These are phyloP conservation scores for Takifugu flavidus DNA, from an alignment of 2,113 vertebrate genomes.

Conservation along the genomic window DNA sequence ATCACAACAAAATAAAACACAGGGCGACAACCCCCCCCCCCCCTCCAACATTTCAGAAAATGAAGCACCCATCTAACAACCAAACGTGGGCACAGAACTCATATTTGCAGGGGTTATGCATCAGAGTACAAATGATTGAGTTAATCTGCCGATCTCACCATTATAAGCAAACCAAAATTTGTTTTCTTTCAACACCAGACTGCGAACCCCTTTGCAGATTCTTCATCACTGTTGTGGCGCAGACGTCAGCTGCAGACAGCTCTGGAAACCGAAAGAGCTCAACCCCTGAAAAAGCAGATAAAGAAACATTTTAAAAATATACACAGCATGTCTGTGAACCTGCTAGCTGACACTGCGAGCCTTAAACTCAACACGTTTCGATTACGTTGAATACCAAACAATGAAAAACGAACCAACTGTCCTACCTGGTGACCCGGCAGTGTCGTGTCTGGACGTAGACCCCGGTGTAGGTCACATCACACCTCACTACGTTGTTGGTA, in stretches of 20 bases:
- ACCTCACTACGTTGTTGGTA: conserved; percentile 80
- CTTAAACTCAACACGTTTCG: too few species aligned
- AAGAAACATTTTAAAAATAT: background rate
- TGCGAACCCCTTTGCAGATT: background rate
- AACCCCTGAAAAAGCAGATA: conserved; percentile 39
- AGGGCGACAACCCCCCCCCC: background rate
- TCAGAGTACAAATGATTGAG: conserved; percentile 17
- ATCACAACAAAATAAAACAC: conserved; percentile 1
- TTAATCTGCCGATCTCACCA: conserved; percentile 11
- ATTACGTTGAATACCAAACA: background rate
- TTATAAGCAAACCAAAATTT: conserved; percentile 2
- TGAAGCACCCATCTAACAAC: too few species aligned
- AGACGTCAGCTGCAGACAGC: background rate
- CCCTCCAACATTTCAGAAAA: too few species aligned
- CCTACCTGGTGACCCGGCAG: conserved; percentile 76
- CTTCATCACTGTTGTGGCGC: conserved; percentile 7
- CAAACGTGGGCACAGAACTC: too few species aligned
- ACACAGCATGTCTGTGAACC: background rate
- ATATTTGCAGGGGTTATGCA: too few species aligned
- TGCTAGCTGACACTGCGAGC: too few species aligned
- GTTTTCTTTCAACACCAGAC: too few species aligned
- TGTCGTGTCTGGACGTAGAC: conserved; percentile 75
- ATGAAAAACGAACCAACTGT: background rate
- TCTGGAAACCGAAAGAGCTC: conserved; percentile 11
- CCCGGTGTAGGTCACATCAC: conserved; percentile 81